Evolutionary conservation across 2,797 vertebrate genomes (phyloP).

Genomic region (Diceros bicornis): DNA sequence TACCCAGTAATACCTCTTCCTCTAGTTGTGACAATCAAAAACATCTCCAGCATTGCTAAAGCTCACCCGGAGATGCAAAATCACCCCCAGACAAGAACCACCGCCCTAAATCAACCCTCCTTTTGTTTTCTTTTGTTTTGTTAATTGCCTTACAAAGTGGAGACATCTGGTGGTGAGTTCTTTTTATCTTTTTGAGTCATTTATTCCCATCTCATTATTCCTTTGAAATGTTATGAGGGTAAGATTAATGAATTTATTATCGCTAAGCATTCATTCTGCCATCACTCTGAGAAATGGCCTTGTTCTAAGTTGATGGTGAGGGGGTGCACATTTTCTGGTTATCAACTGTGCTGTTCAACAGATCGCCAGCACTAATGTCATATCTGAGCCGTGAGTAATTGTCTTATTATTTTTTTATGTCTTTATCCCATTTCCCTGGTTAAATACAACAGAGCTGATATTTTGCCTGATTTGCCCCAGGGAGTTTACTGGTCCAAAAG

Average conservation of each 20-base stretch:
- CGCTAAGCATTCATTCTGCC: neutral
- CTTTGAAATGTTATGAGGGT: neutral
- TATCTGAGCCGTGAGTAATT: neutral
- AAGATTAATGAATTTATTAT: constrained; percentile 32
- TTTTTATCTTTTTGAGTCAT: neutral
- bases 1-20: no score
- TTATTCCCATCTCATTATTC: neutral
- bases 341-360: neutral
- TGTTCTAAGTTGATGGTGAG: neutral
- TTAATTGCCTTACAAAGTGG: constrained; percentile 69
- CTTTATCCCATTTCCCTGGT: neutral
- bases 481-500: neutral
- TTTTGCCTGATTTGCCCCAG: neutral
- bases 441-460: neutral
- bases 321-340: neutral
- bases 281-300: constrained; percentile 49
- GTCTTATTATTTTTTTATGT: neutral
- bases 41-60: neutral
- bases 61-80: neutral
- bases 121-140: neutral
- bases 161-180: constrained; percentile 64
- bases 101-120: neutral
- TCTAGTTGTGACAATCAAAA: neutral
- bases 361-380: neutral
- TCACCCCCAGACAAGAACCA: neutral